phyloP scores from a whole-genome alignment of 2,888 invertebrate species.

The Lithophane leautieri region DNA sequence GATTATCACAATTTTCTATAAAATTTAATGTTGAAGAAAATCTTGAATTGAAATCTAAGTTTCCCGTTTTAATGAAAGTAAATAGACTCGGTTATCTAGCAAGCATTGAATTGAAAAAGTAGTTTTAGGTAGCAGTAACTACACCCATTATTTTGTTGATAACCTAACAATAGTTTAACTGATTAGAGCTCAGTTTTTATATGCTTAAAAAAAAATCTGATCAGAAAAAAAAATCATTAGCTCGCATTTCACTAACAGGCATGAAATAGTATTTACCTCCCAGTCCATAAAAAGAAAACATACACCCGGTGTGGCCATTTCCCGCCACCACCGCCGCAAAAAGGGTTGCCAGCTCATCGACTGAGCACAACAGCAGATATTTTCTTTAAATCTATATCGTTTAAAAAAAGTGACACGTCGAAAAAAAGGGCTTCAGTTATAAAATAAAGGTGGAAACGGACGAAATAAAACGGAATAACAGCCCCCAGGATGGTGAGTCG shows the following conservation, averaged over 20 bases:
- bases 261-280: background rate
- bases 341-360: slow-evolving; percentile 54
- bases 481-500: slow-evolving; percentile 15
- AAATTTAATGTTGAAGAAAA: slow-evolving; percentile 13
- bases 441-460: slow-evolving; percentile 19
- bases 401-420: slow-evolving; percentile 48
- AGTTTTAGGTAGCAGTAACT: background rate
- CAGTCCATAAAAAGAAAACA: background rate
- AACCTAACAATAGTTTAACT: background rate
- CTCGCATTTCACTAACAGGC: slow-evolving; percentile 3
- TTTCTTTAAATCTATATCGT: slow-evolving; percentile 54
- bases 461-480: slow-evolving; percentile 48
- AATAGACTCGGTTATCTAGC: slow-evolving; percentile 13
- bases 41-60: slow-evolving; percentile 25
- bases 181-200: background rate
- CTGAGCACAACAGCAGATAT: slow-evolving; percentile 47
- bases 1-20: background rate
- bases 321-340: slow-evolving; percentile 33
- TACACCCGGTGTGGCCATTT: slow-evolving; percentile 23
- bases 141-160: background rate
- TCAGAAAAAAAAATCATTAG: background rate
- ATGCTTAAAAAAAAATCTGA: background rate
- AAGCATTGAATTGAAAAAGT: slow-evolving; percentile 5
- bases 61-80: slow-evolving; percentile 29
- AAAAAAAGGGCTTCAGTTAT: slow-evolving; percentile 38